phyloP scores from a whole-genome alignment of 2,797 vertebrate species.

The Sphenopsis melanotis region DNA sequence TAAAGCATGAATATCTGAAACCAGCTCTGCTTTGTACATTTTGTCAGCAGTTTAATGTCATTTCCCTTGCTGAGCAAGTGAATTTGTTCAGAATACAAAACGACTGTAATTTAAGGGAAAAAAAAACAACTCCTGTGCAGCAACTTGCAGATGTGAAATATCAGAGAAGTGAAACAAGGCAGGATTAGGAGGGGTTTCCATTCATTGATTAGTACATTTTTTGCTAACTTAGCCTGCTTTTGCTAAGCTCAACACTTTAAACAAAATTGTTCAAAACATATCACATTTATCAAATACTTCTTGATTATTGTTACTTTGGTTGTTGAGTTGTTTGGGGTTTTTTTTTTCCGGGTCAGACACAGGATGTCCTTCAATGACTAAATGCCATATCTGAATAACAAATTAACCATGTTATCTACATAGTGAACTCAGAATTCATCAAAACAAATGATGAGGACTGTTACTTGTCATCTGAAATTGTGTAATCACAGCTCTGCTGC shows the following conservation, averaged over 20 bases:
- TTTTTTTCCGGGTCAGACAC: background rate
- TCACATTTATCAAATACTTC: background rate
- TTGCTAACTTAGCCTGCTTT: background rate
- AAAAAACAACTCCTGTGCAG: background rate
- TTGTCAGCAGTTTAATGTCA: constrained; percentile 37
- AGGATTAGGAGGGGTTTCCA: rapidly evolving
- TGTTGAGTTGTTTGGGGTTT: background rate
- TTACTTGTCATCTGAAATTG: constrained; percentile 14
- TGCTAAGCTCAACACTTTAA: background rate
- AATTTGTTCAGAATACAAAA: constrained; percentile 59
- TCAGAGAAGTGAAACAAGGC: background rate
- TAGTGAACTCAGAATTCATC: background rate
- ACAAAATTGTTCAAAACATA: background rate
- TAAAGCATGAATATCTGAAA: constrained; percentile 37
- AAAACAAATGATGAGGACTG: constrained; percentile 7
- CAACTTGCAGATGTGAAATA: constrained; percentile 1
- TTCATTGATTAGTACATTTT: background rate
- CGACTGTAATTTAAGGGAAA: background rate
- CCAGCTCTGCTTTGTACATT: constrained; percentile 25
- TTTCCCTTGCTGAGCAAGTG: constrained; percentile 49
- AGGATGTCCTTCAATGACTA: background rate
- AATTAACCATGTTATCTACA: background rate
- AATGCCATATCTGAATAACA: constrained; percentile 16
- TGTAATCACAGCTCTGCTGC: constrained; percentile 30
- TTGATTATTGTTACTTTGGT: background rate